phyloP scores from a whole-genome alignment of 2,888 invertebrate species.

The Ochlodes sylvanus region DNA sequence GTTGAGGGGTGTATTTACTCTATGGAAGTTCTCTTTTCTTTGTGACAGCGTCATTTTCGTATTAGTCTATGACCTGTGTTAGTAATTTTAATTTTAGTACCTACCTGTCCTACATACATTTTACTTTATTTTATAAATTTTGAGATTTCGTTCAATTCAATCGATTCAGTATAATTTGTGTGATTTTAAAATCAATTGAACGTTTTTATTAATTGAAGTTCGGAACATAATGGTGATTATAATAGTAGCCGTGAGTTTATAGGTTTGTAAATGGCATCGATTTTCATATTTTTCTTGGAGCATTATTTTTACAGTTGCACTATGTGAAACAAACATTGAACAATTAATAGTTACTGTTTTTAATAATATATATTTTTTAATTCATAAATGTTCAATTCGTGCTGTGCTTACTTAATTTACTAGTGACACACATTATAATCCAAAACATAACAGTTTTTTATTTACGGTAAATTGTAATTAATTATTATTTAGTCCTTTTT shows the following conservation, averaged over 20 bases:
- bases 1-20: neutral
- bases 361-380: neutral
- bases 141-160: neutral
- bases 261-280: constrained; percentile 60
- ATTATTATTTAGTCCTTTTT: too few species aligned
- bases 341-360: neutral
- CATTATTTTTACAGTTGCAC: neutral
- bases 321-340: neutral
- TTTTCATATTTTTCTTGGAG: constrained; percentile 44
- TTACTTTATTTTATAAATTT: constrained; percentile 6
- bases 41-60: constrained; percentile 32
- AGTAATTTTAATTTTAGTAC: constrained; percentile 3
- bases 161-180: constrained; percentile 1
- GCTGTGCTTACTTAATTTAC: neutral
- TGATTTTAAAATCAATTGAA: constrained; percentile 16
- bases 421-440: neutral
- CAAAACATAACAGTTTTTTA: neutral
- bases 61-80: too few species aligned
- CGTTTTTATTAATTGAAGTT: constrained; percentile 7
- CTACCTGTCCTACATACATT: neutral
- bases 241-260: constrained; percentile 55
- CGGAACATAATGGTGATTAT: constrained; percentile 55
- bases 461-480: too few species aligned
- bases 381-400: constrained; percentile 5
- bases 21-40: constrained; percentile 9